These are phyloP conservation scores for Melitaea athalia DNA, from an alignment of 2,888 invertebrate genomes.

Conservation along the genomic window DNA sequence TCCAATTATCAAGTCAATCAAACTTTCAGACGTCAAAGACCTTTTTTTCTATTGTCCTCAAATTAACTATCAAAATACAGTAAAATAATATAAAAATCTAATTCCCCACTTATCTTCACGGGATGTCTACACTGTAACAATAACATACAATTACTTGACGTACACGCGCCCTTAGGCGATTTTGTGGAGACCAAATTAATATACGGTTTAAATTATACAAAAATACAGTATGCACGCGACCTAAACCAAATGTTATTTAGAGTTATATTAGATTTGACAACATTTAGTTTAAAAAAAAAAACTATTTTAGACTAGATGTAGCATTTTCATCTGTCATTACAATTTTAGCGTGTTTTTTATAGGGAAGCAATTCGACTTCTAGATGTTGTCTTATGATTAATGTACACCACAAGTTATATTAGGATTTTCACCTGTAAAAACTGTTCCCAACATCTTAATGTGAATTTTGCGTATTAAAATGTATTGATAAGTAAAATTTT, in stretches of 20 bases:
- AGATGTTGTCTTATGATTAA: too few relatives aligned
- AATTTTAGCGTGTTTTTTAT: too few relatives aligned
- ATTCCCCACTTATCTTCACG: conserved; percentile 19
- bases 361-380: too few relatives aligned
- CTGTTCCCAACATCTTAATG: too few relatives aligned
- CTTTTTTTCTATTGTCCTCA: not conserved
- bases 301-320: too few relatives aligned
- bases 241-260: not conserved
- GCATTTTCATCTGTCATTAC: not conserved
- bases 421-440: too few relatives aligned
- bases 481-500: too few relatives aligned
- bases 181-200: conserved; percentile 10
- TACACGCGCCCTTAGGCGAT: conserved; percentile 19
- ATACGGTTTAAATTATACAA: not conserved
- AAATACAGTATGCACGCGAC: not conserved
- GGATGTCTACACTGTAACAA: conserved; percentile 21
- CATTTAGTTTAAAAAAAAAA: too few relatives aligned
- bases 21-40: not conserved
- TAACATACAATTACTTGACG: conserved; percentile 22
- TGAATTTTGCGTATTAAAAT: too few relatives aligned
- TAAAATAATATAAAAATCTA: conserved; percentile 2
- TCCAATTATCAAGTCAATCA: too few relatives aligned
- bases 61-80: conserved; percentile 8
- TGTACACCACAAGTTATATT: too few relatives aligned
- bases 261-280: too few relatives aligned